These are phyloP conservation scores for Deilephila porcellus DNA, from an alignment of 2,888 invertebrate species.

Conservation along the genomic window DNA sequence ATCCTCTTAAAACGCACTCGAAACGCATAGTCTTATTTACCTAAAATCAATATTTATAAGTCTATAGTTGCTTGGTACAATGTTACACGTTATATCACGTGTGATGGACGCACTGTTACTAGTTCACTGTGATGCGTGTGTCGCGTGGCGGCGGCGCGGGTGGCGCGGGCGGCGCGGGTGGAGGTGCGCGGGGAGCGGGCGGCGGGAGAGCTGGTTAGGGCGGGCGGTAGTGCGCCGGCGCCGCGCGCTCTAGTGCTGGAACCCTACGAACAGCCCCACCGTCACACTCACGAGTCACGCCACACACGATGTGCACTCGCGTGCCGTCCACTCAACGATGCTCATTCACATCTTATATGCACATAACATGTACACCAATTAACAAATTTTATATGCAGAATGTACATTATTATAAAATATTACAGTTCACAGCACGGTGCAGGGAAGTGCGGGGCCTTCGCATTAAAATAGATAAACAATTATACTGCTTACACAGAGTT, in stretches of 20 bases:
- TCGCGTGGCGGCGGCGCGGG: neutral
- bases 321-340: neutral
- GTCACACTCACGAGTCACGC: slow-evolving; percentile 9
- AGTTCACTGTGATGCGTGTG: neutral
- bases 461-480: too few species aligned
- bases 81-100: neutral
- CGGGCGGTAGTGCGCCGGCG: slow-evolving; percentile 57
- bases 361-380: too few species aligned
- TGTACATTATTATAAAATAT: too few species aligned
- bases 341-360: too few species aligned
- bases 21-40: neutral
- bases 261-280: slow-evolving; percentile 58
- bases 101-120: neutral
- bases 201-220: slow-evolving; percentile 41
- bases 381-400: too few species aligned
- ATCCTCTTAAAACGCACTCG: slow-evolving; percentile 1
- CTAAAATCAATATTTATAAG: neutral
- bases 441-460: too few species aligned
- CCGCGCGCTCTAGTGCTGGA: slow-evolving; percentile 70
- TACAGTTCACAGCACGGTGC: too few species aligned
- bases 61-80: neutral
- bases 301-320: neutral
- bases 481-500: too few species aligned
- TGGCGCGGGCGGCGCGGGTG: neutral
- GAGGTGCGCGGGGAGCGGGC: neutral